Evolutionary conservation across 2,888 invertebrate species (phyloP).

Genomic region (Pristionchus exspectatus): DNA sequence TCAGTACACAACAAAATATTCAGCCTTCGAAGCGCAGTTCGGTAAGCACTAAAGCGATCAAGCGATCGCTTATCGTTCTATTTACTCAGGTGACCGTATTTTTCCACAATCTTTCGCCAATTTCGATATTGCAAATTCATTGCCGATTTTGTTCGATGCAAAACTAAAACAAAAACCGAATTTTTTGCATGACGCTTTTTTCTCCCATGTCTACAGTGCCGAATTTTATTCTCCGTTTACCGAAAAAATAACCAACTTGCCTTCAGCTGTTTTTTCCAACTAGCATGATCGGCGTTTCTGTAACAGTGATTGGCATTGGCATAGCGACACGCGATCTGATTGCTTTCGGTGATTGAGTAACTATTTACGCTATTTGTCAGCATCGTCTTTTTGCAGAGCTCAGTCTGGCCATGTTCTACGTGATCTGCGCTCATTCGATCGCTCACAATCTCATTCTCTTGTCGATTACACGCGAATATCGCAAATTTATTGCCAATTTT

Average conservation of each 20-base stretch:
- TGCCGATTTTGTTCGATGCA: no score
- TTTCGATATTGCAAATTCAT: no score
- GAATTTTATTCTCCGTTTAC: not conserved
- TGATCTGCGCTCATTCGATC: not conserved
- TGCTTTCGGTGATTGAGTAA: not conserved
- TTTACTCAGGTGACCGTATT: not conserved
- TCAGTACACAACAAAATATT: no score
- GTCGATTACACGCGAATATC: not conserved
- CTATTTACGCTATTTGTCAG: no score
- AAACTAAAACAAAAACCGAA: no score
- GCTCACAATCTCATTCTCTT: not conserved
- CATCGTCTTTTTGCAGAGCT: not conserved
- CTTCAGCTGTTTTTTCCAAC: not conserved
- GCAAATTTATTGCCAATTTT: not conserved
- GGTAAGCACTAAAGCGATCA: not conserved
- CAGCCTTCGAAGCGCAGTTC: not conserved
- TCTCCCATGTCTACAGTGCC: no score
- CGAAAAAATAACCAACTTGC: not conserved
- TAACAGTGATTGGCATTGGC: not conserved
- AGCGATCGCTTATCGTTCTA: not conserved
- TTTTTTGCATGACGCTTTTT: no score
- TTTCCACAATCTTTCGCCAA: no score
- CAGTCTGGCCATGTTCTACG: not conserved
- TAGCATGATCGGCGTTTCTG: not conserved
- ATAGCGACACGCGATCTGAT: not conserved